Evolutionary conservation across 1,140 invertebrate genomes (phyloP).

Genomic region (Psilanteris sp.): DNA sequence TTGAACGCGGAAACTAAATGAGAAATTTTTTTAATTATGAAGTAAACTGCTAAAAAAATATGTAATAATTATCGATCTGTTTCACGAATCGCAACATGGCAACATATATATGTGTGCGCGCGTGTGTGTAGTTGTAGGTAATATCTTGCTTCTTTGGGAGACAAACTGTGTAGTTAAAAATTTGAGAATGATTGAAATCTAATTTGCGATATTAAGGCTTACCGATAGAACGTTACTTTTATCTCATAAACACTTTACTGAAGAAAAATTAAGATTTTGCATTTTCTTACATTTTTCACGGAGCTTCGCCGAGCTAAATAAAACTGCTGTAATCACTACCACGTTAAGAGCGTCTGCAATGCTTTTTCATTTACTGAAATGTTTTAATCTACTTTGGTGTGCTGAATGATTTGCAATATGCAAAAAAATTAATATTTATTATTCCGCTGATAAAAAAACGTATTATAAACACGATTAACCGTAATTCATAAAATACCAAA

Average conservation of each 20-base stretch:
- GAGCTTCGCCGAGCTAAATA: constrained; percentile 22
- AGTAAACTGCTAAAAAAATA: constrained; percentile 8
- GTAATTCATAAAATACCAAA: too few species aligned
- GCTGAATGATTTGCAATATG: constrained; percentile 20
- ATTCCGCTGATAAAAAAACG: too few species aligned
- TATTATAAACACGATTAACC: too few species aligned
- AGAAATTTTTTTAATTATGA: constrained; percentile 15
- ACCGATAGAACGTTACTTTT: constrained; percentile 12
- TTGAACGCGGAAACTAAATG: constrained; percentile 1
- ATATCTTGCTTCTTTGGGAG: not conserved
- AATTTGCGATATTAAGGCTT: constrained; percentile 9
- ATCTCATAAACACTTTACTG: constrained; percentile 25
- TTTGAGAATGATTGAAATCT: constrained; percentile 16
- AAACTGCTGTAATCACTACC: constrained; percentile 24
- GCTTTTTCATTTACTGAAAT: constrained; percentile 25
- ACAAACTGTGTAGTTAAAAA: not conserved
- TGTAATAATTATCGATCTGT: constrained; percentile 13
- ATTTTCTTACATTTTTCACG: constrained; percentile 37
- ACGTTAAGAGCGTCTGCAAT: constrained; percentile 24
- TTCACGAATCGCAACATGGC: too few species aligned
- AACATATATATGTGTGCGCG: too few species aligned
- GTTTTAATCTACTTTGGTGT: constrained; percentile 13
- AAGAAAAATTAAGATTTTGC: constrained; percentile 27
- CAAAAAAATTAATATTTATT: not conserved
- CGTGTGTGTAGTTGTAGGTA: too few species aligned